These are phyloP conservation scores for Melanophora roralis DNA, from an alignment of 2,888 invertebrate genomes.

Conservation along the genomic window DNA sequence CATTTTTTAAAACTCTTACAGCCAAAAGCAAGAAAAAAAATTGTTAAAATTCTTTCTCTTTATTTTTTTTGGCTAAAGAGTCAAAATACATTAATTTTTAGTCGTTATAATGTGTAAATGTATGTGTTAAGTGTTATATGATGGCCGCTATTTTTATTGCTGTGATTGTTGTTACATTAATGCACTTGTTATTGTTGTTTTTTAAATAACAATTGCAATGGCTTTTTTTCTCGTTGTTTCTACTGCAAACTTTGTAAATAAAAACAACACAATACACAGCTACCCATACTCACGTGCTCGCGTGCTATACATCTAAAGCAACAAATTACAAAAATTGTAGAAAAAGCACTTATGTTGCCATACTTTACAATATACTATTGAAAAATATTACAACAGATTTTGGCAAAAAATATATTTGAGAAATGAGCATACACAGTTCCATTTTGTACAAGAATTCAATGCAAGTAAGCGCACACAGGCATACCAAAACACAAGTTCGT, in stretches of 20 bases:
- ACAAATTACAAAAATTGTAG: conserved; percentile 25
- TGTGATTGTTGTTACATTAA: conserved; percentile 23
- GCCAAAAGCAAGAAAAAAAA: not conserved
- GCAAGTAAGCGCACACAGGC: not conserved
- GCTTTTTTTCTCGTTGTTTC: not conserved
- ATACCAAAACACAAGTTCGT: not conserved
- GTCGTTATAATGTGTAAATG: conserved; percentile 41
- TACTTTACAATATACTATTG: not conserved
- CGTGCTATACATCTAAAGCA: not conserved
- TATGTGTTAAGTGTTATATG: conserved; percentile 47
- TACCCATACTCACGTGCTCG: not conserved
- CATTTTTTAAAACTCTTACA: not conserved
- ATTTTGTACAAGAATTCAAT: conserved; percentile 5
- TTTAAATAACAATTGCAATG: not conserved
- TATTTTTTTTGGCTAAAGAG: conserved; percentile 20
- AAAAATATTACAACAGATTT: conserved; percentile 27
- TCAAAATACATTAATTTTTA: conserved; percentile 49
- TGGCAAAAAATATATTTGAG: conserved; percentile 16
- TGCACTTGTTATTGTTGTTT: conserved; percentile 24
- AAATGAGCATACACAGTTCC: not conserved
- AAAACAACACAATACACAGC: conserved; percentile 25
- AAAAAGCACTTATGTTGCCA: not conserved
- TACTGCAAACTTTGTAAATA: conserved; percentile 43
- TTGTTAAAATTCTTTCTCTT: not conserved
- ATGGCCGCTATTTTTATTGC: conserved; percentile 26